Evolutionary conservation across 2,113 vertebrate species (phyloP).

Genomic region (Lepus europaeus): DNA sequence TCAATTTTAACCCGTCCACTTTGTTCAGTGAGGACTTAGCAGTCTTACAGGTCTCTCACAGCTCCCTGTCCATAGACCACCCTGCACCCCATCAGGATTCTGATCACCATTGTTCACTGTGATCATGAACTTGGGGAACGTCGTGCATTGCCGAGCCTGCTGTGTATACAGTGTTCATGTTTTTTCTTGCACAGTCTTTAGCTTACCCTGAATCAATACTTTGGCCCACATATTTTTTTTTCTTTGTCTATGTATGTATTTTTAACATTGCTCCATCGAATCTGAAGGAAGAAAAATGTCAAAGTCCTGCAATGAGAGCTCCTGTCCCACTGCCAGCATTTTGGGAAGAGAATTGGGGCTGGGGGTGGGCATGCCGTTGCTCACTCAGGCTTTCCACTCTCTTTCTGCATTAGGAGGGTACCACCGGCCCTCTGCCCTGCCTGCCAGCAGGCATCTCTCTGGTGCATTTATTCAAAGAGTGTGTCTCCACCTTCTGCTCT

Average conservation of each 20-base stretch:
- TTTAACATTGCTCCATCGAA: background rate
- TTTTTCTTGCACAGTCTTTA: background rate
- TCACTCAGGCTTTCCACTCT: background rate
- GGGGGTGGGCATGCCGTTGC: background rate
- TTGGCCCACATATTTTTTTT: background rate
- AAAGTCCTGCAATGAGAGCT: background rate
- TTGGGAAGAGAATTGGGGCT: background rate
- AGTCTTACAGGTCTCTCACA: background rate
- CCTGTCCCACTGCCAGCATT: too few species aligned
- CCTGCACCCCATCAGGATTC: too few species aligned
- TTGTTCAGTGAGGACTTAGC: background rate
- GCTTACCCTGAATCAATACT: background rate
- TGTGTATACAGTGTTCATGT: too few species aligned
- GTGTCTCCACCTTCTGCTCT: background rate
- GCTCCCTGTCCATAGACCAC: background rate
- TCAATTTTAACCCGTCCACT: background rate
- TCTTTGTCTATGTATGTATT: background rate
- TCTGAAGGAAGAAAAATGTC: background rate
- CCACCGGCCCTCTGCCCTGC: too few species aligned
- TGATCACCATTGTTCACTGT: background rate
- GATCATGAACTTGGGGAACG: background rate
- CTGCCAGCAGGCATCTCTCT: background rate
- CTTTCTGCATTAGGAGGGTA: background rate
- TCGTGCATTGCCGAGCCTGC: background rate
- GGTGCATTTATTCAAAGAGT: background rate